A percentile compares a stretch with the other conserved stretches of the same genome.
Conservation (phyloP, 53 echinoderm and acorn worm species). For the Paelopatides confundens region DNA sequence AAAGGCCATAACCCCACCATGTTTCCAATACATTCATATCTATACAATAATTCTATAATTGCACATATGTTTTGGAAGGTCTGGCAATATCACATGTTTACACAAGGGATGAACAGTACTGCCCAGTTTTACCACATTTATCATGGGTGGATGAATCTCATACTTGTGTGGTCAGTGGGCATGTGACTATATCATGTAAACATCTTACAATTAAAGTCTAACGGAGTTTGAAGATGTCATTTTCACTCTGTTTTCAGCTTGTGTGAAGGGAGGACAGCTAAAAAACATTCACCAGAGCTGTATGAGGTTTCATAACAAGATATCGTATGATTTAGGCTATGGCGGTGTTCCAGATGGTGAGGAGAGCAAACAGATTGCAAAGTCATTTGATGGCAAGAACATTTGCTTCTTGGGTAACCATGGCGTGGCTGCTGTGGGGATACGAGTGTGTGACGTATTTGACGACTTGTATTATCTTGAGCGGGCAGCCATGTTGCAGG, state of each 20-base stretch:
- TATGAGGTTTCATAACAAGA: slow-evolving; percentile 74
- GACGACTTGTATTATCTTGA: slow-evolving; percentile 87
- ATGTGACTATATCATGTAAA: no score
- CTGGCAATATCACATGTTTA: no score
- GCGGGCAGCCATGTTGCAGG: slow-evolving; percentile 83
- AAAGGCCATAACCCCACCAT: no score
- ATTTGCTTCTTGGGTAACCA: slow-evolving; percentile 91
- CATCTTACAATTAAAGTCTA: no score
- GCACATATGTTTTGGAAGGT: no score
- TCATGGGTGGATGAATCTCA: no score
- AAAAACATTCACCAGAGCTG: slow-evolving; percentile 74
- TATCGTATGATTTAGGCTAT: slow-evolving; percentile 80
- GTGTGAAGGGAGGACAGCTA: slow-evolving; percentile 64
- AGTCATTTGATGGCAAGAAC: slow-evolving; percentile 58
- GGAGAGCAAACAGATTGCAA: slow-evolving; percentile 73
- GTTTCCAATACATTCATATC: no score
- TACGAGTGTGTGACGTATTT: slow-evolving; percentile 68
- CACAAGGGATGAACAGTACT: no score
- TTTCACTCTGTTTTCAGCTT: slow-evolving; percentile 28
- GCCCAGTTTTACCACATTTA: no score
- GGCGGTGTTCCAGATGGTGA: slow-evolving; percentile 67
- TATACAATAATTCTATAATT: no score
- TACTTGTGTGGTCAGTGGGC: no score
- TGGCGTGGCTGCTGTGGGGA: slow-evolving; percentile 72
- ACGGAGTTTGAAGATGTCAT: no score